These are phyloP conservation scores for Indri indri DNA, from an alignment of 2,113 vertebrate genomes.

Conservation along the genomic window DNA sequence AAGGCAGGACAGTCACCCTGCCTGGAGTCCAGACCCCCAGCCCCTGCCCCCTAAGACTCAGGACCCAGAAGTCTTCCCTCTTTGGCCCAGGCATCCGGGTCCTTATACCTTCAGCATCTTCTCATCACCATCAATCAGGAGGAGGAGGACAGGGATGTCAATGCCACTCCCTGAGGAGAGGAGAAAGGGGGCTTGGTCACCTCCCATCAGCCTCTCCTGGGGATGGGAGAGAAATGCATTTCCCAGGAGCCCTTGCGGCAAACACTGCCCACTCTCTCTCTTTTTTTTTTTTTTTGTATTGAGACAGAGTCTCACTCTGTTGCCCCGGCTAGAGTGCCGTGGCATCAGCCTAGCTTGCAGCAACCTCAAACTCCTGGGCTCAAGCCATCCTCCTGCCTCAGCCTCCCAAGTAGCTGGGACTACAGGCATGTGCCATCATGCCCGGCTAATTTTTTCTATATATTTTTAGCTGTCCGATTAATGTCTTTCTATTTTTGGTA, in stretches of 20 bases:
- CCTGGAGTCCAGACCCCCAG: background rate
- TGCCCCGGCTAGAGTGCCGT: too few species aligned
- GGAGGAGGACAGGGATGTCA: constrained; percentile 92
- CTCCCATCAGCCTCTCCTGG: background rate
- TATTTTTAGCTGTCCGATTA: too few species aligned
- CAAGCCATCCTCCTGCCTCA: too few species aligned
- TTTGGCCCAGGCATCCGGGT: background rate
- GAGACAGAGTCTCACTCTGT: too few species aligned
- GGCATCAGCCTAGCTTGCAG: too few species aligned
- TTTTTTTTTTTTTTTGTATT: too few species aligned
- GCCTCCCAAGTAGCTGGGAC: too few species aligned
- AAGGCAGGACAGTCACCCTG: background rate
- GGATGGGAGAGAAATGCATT: background rate
- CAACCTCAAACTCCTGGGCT: too few species aligned
- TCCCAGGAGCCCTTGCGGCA: background rate
- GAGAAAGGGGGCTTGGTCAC: background rate
- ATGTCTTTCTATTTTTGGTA: too few species aligned
- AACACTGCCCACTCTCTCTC: too few species aligned
- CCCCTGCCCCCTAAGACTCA: background rate
- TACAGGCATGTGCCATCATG: too few species aligned
- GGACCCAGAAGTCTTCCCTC: background rate
- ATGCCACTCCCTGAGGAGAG: constrained; percentile 88
- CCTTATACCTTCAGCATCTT: constrained; percentile 87
- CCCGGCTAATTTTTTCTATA: too few species aligned
- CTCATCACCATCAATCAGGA: constrained; percentile 89